Evolutionary conservation across 2,888 invertebrate genomes (phyloP).

Genomic region (Rotaria socialis): DNA sequence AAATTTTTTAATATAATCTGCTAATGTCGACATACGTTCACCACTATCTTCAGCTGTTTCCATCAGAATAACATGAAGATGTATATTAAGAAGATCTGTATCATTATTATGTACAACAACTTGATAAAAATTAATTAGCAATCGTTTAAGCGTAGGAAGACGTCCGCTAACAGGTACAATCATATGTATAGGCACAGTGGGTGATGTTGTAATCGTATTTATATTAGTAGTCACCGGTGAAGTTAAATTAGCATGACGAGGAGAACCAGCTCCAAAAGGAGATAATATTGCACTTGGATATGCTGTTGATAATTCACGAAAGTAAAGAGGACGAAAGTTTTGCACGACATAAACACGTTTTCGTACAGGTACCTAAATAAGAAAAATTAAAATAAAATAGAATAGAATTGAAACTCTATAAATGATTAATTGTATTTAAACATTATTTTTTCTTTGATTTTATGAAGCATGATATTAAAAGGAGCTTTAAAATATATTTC

Average conservation of each 20-base stretch:
- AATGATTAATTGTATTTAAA: too few relatives aligned
- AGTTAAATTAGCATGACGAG: neutral
- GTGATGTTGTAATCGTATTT: too few relatives aligned
- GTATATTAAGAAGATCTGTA: neutral
- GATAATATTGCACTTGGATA: constrained; percentile 24
- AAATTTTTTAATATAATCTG: constrained; percentile 38
- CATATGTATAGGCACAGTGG: neutral
- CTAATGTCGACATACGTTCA: constrained; percentile 12
- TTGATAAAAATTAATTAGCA: neutral
- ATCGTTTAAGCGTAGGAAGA: neutral
- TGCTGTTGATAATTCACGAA: constrained; percentile 9
- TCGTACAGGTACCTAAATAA: constrained; percentile 14
- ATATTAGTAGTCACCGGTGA: neutral
- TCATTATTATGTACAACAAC: neutral
- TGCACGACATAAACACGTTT: constrained; percentile 35
- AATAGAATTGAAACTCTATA: too few relatives aligned
- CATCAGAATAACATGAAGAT: constrained; percentile 13
- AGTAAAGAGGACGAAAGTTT: constrained; percentile 34
- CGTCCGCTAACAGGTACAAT: constrained; percentile 25
- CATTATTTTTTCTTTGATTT: too few relatives aligned
- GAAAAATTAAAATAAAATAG: neutral
- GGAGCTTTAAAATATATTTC: too few relatives aligned
- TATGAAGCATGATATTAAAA: too few relatives aligned
- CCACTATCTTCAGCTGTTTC: constrained; percentile 39
- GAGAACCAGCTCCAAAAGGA: neutral